Evolutionary conservation across 2,113 vertebrate genomes (phyloP).

Genomic region (Echinops telfairi): DNA sequence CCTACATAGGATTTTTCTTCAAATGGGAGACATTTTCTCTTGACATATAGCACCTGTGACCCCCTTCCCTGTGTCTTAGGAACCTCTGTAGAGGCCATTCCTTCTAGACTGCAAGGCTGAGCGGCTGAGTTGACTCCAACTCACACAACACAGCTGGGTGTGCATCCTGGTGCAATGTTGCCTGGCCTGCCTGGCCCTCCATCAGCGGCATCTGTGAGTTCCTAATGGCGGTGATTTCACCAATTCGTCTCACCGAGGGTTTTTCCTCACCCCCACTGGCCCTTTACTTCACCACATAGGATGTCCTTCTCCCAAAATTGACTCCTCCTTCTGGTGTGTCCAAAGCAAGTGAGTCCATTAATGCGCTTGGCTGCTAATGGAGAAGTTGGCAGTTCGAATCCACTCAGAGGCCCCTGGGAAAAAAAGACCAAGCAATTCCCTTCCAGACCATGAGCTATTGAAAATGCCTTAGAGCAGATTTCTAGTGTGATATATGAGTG

Average conservation of each 20-base stretch:
- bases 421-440: not conserved
- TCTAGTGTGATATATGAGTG: not conserved
- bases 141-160: not conserved
- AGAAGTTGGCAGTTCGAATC: not conserved
- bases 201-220: not conserved
- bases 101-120: not conserved
- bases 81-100: not conserved
- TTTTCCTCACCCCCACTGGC: not conserved
- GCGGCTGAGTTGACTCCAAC: not conserved
- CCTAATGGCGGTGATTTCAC: not conserved
- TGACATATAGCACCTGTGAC: not conserved
- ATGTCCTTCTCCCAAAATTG: not conserved
- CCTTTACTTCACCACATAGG: not conserved
- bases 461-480: not conserved
- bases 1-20: not conserved
- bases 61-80: not conserved
- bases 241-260: not conserved
- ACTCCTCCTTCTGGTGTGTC: not conserved
- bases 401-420: not conserved
- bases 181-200: not conserved
- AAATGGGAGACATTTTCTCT: not conserved
- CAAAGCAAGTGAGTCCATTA: not conserved
- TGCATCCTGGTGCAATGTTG: not conserved
- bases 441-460: not conserved
- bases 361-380: not conserved